Evolutionary conservation across 2,888 invertebrate species (phyloP).

Genomic region (Sinodicranocentrus sp.): DNA sequence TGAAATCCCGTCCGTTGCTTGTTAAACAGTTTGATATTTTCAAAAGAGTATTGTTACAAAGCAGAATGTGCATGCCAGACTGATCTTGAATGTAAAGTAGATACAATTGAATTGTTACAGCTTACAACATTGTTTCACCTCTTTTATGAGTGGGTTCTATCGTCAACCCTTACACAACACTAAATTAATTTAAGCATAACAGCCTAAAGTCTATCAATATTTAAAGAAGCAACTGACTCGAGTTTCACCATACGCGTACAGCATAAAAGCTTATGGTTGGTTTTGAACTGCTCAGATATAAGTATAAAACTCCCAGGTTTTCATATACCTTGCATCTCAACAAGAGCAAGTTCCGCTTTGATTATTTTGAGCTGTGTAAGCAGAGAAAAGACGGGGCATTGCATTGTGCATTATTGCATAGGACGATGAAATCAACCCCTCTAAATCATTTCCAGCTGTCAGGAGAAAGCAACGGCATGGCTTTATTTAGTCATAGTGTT

Average conservation of each 20-base stretch:
- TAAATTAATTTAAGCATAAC: conserved; percentile 44
- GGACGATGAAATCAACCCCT: conserved; percentile 32
- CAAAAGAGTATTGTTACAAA: too few species aligned
- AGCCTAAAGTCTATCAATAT: conserved; percentile 37
- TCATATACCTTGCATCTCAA: too few species aligned
- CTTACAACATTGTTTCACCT: conserved; percentile 3
- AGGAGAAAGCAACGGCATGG: conserved; percentile 15
- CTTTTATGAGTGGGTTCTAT: background rate
- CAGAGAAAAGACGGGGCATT: background rate
- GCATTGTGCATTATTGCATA: conserved; percentile 12
- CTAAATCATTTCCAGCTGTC: conserved; percentile 48
- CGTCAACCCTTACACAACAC: background rate
- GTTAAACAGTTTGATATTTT: too few species aligned
- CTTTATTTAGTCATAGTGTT: conserved; percentile 31
- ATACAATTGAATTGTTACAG: conserved; percentile 36
- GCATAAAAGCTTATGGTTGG: background rate
- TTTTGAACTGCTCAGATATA: too few species aligned
- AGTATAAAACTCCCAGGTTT: background rate
- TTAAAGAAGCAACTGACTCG: conserved; percentile 4
- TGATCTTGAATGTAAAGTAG: too few species aligned
- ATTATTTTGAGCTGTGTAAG: conserved; percentile 23
- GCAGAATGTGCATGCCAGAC: too few species aligned
- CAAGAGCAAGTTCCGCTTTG: background rate
- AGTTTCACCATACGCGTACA: background rate
- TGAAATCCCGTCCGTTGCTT: too few species aligned